Conservation (phyloP, 2,113 vertebrate species). For the Gadus macrocephalus region DNA sequence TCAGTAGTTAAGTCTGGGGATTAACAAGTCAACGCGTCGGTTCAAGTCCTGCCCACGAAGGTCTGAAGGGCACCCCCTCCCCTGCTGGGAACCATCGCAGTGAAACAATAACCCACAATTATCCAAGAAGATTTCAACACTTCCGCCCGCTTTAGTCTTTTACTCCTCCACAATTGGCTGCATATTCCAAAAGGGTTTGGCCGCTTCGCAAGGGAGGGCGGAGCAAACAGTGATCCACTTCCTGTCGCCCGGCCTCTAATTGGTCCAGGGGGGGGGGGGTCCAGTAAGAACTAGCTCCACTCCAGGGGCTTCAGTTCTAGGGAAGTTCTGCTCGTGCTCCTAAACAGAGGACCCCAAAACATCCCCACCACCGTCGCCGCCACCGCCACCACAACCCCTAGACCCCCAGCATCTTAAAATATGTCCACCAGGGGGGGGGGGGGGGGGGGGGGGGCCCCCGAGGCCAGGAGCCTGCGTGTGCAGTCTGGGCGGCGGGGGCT, state of each 20-base stretch:
- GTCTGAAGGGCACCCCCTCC: constrained; percentile 30
- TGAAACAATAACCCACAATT: constrained; percentile 18
- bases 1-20: constrained; percentile 58
- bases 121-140: not conserved
- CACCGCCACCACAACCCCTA: too few relatives aligned
- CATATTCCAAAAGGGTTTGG: constrained; percentile 15
- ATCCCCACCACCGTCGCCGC: too few relatives aligned
- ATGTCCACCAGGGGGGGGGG: not conserved
- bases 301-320: too few relatives aligned
- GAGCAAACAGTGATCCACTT: too few relatives aligned
- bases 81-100: constrained; percentile 13
- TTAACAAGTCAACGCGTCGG: constrained; percentile 35
- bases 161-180: not conserved
- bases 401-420: not conserved
- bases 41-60: constrained; percentile 20
- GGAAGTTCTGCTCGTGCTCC: too few relatives aligned
- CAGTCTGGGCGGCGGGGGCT: not conserved
- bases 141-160: not conserved
- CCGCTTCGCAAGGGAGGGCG: too few relatives aligned
- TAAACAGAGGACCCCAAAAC: too few relatives aligned
- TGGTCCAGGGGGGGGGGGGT: too few relatives aligned
- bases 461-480: not conserved
- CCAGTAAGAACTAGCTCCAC: too few relatives aligned
- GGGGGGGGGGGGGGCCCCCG: too few relatives aligned
- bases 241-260: too few relatives aligned